These are phyloP conservation scores for Semibalanus balanoides DNA, from an alignment of 1,140 invertebrate genomes.

Conservation along the genomic window DNA sequence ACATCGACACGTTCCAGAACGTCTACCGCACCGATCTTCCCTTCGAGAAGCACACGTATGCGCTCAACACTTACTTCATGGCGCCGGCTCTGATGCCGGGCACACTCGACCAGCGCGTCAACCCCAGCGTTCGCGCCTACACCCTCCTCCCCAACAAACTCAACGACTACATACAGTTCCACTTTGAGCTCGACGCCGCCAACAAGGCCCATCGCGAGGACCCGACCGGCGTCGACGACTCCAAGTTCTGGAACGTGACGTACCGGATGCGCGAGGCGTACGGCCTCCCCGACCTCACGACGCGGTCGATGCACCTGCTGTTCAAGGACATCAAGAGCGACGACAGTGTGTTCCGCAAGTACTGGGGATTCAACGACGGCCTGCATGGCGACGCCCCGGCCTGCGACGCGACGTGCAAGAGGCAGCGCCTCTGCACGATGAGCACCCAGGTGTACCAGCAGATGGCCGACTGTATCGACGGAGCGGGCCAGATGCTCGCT, in stretches of 20 bases:
- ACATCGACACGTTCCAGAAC: slow-evolving; percentile 6
- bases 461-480: background rate
- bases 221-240: background rate
- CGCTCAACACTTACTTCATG: background rate
- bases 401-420: background rate
- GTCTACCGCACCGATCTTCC: background rate
- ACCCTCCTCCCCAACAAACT: background rate
- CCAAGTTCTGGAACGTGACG: background rate
- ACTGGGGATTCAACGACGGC: background rate
- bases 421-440: background rate
- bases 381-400: background rate
- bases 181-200: background rate
- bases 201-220: background rate
- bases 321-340: background rate
- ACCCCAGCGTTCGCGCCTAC: background rate
- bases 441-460: background rate
- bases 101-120: background rate
- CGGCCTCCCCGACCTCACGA: background rate
- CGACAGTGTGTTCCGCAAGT: background rate
- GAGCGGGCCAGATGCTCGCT: background rate
- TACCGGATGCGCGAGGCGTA: background rate
- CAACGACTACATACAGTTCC: background rate
- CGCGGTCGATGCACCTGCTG: background rate
- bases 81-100: background rate
- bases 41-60: background rate